Evolutionary conservation across 2,797 vertebrate species (phyloP).

Genomic region (Chaetophractus vellerosus): DNA sequence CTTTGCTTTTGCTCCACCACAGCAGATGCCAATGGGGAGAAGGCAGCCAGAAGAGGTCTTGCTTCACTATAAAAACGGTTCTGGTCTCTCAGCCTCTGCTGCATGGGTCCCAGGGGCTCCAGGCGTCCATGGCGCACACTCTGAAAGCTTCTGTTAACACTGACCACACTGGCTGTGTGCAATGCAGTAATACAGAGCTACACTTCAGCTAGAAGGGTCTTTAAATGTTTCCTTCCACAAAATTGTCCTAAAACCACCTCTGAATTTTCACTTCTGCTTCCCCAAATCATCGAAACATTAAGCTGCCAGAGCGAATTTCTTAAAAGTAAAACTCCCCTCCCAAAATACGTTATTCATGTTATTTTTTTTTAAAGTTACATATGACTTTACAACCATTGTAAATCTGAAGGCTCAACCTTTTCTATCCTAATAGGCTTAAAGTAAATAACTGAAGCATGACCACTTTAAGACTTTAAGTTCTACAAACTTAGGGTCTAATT

Average conservation of each 20-base stretch:
- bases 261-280: background rate
- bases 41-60: background rate
- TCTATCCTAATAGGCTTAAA: background rate
- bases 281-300: background rate
- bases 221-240: background rate
- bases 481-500: background rate
- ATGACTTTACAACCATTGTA: background rate
- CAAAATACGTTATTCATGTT: background rate
- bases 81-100: background rate
- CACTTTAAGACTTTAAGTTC: background rate
- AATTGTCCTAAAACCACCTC: background rate
- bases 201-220: background rate
- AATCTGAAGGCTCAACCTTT: background rate
- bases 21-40: background rate
- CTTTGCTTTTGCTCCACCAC: no score
- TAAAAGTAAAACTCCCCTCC: background rate
- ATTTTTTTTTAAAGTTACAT: background rate
- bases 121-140: background rate
- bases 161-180: accelerated
- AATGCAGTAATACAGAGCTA: background rate
- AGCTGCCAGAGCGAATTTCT: background rate
- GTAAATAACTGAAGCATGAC: no score
- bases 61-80: background rate
- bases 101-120: background rate
- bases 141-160: background rate